Base-by-base conservation (phyloP, 2,797 vertebrate species). In the Carduelis carduelis region DNA sequence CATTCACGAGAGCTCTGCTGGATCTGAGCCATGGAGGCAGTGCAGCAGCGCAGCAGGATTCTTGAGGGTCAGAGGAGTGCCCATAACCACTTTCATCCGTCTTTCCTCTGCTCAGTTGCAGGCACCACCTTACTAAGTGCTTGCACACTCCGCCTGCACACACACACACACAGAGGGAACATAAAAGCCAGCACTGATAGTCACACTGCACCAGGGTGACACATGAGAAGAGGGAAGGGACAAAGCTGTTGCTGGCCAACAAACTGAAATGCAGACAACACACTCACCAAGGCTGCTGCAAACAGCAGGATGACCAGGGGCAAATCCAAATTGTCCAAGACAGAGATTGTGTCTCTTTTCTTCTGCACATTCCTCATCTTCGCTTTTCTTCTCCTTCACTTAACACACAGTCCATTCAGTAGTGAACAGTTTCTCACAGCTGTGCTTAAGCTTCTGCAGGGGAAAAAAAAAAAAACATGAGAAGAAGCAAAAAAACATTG, bases 71-170 rank as follows among this genome's bases (percentile, higher is more conserved):
- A 23, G 13, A 30, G 34, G 10, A 65, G 66, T 12, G 19, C 27
- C 47, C 14, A 2, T 4, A 50, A 34, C 24, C 53, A 61, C 12
- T 34, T 52, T 24, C 28, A 8, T 59, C 24, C 1, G 0, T 37
- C 26, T 35, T 85, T 14, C 19, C 41, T 69, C 56, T 14, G 22
- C 41, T 69, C 56, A 18, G 14, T 9, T n/a, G 19, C 47, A 44
- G 47, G 39, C 64, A 70, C 15, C n/a, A 17, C 22, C 22, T 71
- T 44, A 2, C 30, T 26, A 16, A 16, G 37, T 3, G 17, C 12
- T 3, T 11, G 8, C 7, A 23, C 3, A 0, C 17, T 17, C 28
- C 66, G 34, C 32, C 37, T 56, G 20, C 66, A 10, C 12, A 27
- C 34, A 12, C 22, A 30, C 15, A 12, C 39, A 23, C 2, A 1